phyloP scores from a whole-genome alignment of 1,140 invertebrate genomes.

The Thaumetopoea pityocampa region DNA sequence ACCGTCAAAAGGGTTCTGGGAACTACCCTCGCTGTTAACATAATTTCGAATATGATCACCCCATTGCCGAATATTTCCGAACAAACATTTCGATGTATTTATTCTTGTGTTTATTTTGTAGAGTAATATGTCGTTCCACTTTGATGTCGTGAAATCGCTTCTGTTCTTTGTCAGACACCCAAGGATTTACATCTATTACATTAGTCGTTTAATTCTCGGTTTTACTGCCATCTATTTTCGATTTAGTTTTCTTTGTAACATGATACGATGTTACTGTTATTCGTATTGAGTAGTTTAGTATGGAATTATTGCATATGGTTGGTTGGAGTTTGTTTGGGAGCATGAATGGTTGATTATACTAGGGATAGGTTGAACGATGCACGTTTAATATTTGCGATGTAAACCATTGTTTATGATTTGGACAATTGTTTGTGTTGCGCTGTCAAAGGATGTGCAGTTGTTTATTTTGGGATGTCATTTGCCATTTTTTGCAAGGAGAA shows the following conservation, averaged over 20 bases:
- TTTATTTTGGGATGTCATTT: slow-evolving; percentile 57
- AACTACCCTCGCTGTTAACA: slow-evolving; percentile 62
- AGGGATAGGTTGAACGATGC: slow-evolving; percentile 60
- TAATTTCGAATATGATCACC: slow-evolving; percentile 71
- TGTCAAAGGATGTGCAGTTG: slow-evolving; percentile 74
- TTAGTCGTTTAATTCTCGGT: slow-evolving; percentile 58
- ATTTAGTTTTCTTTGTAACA: slow-evolving; percentile 59
- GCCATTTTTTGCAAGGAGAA: too few relatives aligned
- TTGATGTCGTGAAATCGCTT: slow-evolving; percentile 75
- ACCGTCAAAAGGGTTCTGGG: slow-evolving; percentile 58
- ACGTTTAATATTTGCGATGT: slow-evolving; percentile 71
- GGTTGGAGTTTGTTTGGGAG: slow-evolving; percentile 72
- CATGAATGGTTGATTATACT: slow-evolving; percentile 74
- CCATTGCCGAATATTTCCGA: slow-evolving; percentile 63
- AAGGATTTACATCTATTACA: slow-evolving; percentile 65
- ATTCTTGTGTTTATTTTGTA: slow-evolving; percentile 73
- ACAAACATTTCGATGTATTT: slow-evolving; percentile 74
- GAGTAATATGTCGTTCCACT: slow-evolving; percentile 75
- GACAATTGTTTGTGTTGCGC: slow-evolving; percentile 70
- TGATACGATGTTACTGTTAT: slow-evolving; percentile 45
- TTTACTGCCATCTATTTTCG: slow-evolving; percentile 64
- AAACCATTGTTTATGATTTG: slow-evolving; percentile 73
- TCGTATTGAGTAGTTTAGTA: slow-evolving; percentile 29
- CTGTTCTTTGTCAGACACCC: slow-evolving; percentile 66
- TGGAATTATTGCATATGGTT: slow-evolving; percentile 75